Evolutionary conservation across 2,797 vertebrate species (phyloP), one percentile per base, ranked within the genome.

Genomic region (Buphagus erythrorhynchus): DNA sequence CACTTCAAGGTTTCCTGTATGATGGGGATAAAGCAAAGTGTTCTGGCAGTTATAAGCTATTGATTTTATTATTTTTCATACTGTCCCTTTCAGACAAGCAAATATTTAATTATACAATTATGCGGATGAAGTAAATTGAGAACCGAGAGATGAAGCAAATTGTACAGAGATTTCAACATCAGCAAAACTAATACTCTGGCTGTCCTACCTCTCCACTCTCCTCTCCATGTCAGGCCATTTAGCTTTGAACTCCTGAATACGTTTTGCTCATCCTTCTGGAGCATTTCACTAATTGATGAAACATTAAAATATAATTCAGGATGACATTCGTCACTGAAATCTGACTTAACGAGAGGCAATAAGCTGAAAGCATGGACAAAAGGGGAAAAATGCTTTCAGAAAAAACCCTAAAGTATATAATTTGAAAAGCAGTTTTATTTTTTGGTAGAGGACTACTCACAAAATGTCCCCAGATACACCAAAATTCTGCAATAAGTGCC

Each of bases 261-360:
- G 48, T 93, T 92, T 97, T 93, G 33, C 62, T 92, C 61, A 80
- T 94, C 88, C 62, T 96, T 91, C 86, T 93, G 76, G 46, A 94
- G 92, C 73, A 61, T 90, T 91, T 90, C 86, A 75, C 88, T 96
- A 96, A 96, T 90, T 94, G 92, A 59, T 73, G 69, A 95, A 96
- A 83, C 73, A 91, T 88, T 90, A 96, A 95, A 95, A 75, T 88
- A 55, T 95, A 97, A 97, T 90, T 95, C 92, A 69, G 29, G 48
- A 59, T 94, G 96, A 97, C 96, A 94, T 81, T 88, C 76, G 40
- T 82, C 62, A 66, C 90, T 81, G 92, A 91, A 90, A 69, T 95
- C 31, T 92, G 91, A 73, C 76, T 97, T 94, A 95, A 90, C 58
- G 69, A 91, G 93, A 91, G 33, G 22, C 33, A 94, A 52, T 90